phyloP scores from a whole-genome alignment of 2,797 vertebrate species.

The Gambusia yucatana region DNA sequence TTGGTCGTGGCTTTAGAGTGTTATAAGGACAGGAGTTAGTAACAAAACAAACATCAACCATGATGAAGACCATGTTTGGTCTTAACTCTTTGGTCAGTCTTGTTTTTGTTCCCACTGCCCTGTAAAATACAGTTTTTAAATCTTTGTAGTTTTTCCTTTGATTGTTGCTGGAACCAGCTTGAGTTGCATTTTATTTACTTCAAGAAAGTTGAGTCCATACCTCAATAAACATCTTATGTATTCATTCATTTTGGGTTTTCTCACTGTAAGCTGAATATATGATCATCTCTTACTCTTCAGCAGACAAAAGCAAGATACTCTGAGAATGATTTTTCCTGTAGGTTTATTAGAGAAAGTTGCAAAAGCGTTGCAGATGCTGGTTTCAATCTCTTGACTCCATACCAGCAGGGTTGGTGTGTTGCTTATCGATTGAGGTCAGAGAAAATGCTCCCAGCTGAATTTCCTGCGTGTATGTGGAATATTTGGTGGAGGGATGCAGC shows the following conservation, averaged over 20 bases:
- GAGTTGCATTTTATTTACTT: not conserved
- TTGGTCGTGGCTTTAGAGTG: not conserved
- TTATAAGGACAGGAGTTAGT: not conserved
- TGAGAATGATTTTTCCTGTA: not conserved
- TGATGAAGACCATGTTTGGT: not conserved
- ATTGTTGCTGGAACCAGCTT: not conserved
- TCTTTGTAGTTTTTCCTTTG: not conserved
- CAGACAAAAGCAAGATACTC: not conserved
- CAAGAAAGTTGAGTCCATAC: not conserved
- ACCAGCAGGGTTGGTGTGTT: constrained; percentile 19
- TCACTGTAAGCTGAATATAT: not conserved
- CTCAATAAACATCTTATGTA: not conserved
- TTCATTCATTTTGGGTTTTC: not conserved
- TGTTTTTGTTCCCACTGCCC: not conserved
- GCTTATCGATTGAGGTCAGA: constrained; percentile 35
- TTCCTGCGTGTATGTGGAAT: constrained; percentile 38
- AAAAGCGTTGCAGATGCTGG: not conserved
- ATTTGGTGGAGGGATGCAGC: constrained; percentile 60
- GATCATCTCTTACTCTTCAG: not conserved
- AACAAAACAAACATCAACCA: not conserved
- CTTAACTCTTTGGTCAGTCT: not conserved
- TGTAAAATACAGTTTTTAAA: not conserved
- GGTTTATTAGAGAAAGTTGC: constrained; percentile 3
- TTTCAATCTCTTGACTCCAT: constrained; percentile 9
- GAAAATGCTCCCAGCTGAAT: constrained; percentile 37